Conservation (phyloP, 2,888 invertebrate species). For the Rapana venosa region DNA sequence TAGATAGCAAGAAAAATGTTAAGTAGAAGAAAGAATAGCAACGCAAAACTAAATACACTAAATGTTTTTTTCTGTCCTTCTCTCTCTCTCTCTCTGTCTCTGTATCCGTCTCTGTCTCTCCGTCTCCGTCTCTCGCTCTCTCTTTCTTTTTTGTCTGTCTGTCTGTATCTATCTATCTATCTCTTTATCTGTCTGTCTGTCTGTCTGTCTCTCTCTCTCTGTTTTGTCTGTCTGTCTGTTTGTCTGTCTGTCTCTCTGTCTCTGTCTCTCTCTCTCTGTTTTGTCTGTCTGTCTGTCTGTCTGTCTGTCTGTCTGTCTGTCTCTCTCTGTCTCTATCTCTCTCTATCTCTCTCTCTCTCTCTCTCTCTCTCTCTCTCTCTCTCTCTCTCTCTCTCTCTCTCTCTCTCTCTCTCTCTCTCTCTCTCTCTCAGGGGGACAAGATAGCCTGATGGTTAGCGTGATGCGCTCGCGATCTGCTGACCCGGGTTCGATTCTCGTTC, state of each 20-base stretch:
- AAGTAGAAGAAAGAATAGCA: background rate
- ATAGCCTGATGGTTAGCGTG: too few relatives aligned
- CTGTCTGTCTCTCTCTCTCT: background rate
- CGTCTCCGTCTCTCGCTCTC: background rate
- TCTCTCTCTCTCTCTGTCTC: background rate
- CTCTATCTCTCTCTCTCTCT: slow-evolving; percentile 2
- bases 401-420: slow-evolving; percentile 7
- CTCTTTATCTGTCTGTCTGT: background rate
- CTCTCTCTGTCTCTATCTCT: background rate
- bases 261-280: background rate
- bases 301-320: background rate
- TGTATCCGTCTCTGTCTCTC: background rate
- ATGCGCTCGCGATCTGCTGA: too few relatives aligned
- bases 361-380: background rate
- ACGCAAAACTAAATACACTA: background rate
- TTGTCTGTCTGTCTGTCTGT: background rate
- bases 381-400: background rate
- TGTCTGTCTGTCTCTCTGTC: too few relatives aligned
- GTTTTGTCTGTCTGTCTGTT: background rate
- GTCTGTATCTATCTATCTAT: too few relatives aligned
- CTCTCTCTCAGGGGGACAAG: background rate
- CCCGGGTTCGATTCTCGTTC: too few relatives aligned
- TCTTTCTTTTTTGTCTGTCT: background rate
- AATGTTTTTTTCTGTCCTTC: background rate
- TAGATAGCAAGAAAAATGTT: background rate